Evolutionary conservation across 2,888 invertebrate genomes (phyloP).

Genomic region (Steinernema carpocapsae): DNA sequence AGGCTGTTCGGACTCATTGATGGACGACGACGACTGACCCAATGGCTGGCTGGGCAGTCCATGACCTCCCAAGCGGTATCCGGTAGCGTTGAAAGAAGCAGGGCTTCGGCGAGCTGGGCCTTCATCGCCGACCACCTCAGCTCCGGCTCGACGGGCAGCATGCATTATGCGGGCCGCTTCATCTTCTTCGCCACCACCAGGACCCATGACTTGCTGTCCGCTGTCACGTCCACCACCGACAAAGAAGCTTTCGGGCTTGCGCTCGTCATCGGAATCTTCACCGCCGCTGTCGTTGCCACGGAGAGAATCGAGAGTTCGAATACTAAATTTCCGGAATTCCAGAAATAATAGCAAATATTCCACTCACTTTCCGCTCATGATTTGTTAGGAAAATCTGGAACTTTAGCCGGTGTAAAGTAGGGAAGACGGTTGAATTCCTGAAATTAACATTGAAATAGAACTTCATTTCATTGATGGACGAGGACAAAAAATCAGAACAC

Average conservation of each 20-base stretch:
- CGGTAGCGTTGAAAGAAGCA: not conserved
- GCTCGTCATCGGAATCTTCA: constrained; percentile 40
- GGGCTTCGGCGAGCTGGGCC: constrained; percentile 21
- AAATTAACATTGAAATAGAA: not conserved
- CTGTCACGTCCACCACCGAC: constrained; percentile 63
- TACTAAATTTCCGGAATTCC: constrained; percentile 40
- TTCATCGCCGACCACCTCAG: constrained; percentile 48
- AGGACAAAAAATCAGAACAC: not conserved
- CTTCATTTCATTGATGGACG: not conserved
- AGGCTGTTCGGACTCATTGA: not conserved
- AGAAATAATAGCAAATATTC: no score
- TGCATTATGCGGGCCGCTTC: constrained; percentile 45
- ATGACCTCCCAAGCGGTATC: constrained; percentile 21
- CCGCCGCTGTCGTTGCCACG: constrained; percentile 38
- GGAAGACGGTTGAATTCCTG: no score
- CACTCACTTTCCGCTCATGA: constrained; percentile 56
- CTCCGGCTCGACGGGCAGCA: constrained; percentile 51
- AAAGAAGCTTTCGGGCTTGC: constrained; percentile 56
- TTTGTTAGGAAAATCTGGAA: constrained; percentile 9
- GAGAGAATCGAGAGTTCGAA: constrained; percentile 47
- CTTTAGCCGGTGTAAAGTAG: no score
- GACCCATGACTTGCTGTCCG: constrained; percentile 65
- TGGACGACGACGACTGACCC: not conserved
- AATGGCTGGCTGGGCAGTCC: not conserved
- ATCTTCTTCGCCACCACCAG: constrained; percentile 39